Conservation (phyloP, 1,140 invertebrate species). For the Daktulosphaira vitifoliae region DNA sequence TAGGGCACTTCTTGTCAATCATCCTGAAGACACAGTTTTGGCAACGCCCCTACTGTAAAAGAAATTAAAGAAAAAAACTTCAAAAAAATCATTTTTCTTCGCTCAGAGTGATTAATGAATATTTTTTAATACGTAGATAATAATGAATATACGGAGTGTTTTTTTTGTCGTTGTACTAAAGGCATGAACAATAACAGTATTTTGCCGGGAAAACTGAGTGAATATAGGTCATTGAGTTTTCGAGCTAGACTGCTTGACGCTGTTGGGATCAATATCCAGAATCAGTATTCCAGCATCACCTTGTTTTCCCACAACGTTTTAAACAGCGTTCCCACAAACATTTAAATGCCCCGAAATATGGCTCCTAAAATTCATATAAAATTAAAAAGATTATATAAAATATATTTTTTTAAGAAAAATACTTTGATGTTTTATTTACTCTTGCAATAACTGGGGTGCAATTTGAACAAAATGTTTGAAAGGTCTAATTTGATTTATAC, state of each 20-base stretch:
- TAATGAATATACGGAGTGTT: neutral
- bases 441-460: too few relatives aligned
- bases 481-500: too few relatives aligned
- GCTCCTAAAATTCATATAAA: too few relatives aligned
- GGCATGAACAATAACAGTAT: neutral
- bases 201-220: neutral
- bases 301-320: too few relatives aligned
- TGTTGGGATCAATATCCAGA: conserved; percentile 27
- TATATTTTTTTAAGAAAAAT: too few relatives aligned
- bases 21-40: conserved; percentile 10
- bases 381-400: too few relatives aligned
- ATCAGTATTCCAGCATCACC: conserved; percentile 15
- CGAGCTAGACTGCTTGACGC: conserved; percentile 15
- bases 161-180: neutral
- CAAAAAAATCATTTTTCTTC: neutral
- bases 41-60: conserved; percentile 15
- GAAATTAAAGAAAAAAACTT: conserved; percentile 10
- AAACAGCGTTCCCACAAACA: too few relatives aligned
- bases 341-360: too few relatives aligned
- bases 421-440: too few relatives aligned
- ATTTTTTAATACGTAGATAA: conserved; percentile 5
- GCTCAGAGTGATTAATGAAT: conserved; percentile 16
- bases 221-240: conserved; percentile 27
- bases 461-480: too few relatives aligned
- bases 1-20: conserved; percentile 14